phyloP scores from a whole-genome alignment of 2,888 invertebrate genomes.

The Drosophila histrio region DNA sequence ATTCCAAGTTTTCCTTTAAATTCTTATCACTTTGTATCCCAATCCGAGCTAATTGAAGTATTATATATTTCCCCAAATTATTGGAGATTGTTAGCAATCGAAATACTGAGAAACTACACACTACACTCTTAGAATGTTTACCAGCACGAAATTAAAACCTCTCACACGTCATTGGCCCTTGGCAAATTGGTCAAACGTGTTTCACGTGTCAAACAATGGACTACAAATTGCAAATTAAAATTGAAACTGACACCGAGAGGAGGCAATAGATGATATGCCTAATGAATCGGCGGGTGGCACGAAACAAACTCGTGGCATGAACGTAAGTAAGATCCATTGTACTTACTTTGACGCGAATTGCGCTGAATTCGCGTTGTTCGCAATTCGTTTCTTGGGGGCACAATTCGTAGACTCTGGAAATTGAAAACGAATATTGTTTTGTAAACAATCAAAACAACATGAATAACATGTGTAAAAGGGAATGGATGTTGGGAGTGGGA shows the following conservation, averaged over 20 bases:
- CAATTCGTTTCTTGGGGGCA: conserved; percentile 82
- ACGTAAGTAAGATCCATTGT: conserved; percentile 14
- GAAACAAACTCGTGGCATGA: conserved; percentile 44
- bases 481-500: background rate
- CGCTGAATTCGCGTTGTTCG: conserved; percentile 82
- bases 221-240: conserved; percentile 12
- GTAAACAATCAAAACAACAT: conserved; percentile 37
- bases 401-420: conserved; percentile 82
- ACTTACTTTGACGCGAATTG: conserved; percentile 83
- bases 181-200: conserved; percentile 51
- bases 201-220: conserved; percentile 59
- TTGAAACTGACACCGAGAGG: conserved; percentile 23
- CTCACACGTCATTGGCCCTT: conserved; percentile 10
- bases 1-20: too few relatives aligned
- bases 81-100: background rate
- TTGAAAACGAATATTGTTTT: conserved; percentile 18
- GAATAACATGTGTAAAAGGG: conserved; percentile 44
- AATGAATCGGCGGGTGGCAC: conserved; percentile 48
- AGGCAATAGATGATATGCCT: conserved; percentile 20
- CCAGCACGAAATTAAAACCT: background rate
- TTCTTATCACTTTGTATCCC: too few relatives aligned
- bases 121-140: background rate
- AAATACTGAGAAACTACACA: background rate
- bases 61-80: background rate
- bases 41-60: too few relatives aligned